phyloP scores from a whole-genome alignment of 2,113 vertebrate species.

The Erythrolamprus reginae region DNA sequence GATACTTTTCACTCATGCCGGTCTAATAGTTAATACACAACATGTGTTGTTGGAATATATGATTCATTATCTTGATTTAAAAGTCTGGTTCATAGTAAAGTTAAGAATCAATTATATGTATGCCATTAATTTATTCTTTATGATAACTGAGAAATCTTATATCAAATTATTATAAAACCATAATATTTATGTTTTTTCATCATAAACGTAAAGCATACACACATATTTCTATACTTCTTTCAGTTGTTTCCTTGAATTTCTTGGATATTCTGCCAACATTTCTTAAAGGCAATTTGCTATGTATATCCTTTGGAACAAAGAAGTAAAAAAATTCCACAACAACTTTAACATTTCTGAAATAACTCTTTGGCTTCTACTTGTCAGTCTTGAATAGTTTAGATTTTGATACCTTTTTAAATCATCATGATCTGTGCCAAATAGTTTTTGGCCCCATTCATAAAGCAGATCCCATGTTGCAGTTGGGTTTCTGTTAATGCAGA shows the following conservation, averaged over 20 bases:
- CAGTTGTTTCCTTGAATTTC: background rate
- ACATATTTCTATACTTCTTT: background rate
- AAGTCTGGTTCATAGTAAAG: background rate
- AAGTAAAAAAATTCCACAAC: background rate
- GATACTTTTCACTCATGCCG: background rate
- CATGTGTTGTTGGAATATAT: background rate
- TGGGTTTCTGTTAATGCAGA: background rate
- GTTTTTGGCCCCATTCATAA: background rate
- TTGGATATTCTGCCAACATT: background rate
- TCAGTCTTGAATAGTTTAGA: background rate
- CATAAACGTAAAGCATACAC: background rate
- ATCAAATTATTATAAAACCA: background rate
- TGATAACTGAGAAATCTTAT: background rate
- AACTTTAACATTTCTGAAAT: background rate
- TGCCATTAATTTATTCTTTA: background rate
- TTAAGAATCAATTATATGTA: background rate
- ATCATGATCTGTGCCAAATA: background rate
- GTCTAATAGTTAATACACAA: background rate
- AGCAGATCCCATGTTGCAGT: background rate
- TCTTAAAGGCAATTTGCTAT: background rate
- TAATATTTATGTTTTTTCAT: background rate
- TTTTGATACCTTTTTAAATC: background rate
- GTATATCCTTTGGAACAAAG: background rate
- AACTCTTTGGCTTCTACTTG: background rate
- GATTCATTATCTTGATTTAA: background rate